Conservation (phyloP, 2,888 invertebrate genomes). For the Conops quadrifasciatus region DNA sequence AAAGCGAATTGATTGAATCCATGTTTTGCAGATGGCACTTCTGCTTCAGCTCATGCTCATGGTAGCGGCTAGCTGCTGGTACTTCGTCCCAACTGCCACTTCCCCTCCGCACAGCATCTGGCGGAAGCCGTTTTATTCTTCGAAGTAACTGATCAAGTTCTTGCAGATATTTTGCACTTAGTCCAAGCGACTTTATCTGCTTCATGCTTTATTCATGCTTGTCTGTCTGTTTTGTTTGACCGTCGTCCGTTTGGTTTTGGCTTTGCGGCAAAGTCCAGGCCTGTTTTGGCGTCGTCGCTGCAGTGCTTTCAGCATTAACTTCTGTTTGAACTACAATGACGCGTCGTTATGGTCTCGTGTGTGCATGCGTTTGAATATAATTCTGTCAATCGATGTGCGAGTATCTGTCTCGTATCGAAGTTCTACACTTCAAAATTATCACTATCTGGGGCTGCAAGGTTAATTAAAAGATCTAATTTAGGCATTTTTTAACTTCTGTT, state of each 20-base stretch:
- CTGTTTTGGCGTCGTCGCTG: slow-evolving; percentile 16
- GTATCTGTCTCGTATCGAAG: background rate
- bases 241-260: too few species aligned
- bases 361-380: background rate
- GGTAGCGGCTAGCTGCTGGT: background rate
- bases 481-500: too few species aligned
- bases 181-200: slow-evolving; percentile 40
- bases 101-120: background rate
- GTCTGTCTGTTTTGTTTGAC: slow-evolving; percentile 24
- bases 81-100: background rate
- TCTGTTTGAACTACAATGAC: background rate
- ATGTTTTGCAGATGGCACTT: slow-evolving; percentile 35
- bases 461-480: too few species aligned
- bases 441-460: too few species aligned
- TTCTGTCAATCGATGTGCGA: background rate
- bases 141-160: slow-evolving; percentile 1
- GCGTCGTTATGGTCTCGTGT: background rate
- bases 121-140: background rate
- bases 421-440: too few species aligned
- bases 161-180: slow-evolving; percentile 17
- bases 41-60: background rate
- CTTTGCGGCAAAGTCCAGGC: slow-evolving; percentile 25
- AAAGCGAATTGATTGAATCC: slow-evolving; percentile 30
- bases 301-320: background rate
- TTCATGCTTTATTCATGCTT: slow-evolving; percentile 42